Evolutionary conservation across 1,140 invertebrate genomes (phyloP).

Genomic region (Camponotus pennsylvanicus): DNA sequence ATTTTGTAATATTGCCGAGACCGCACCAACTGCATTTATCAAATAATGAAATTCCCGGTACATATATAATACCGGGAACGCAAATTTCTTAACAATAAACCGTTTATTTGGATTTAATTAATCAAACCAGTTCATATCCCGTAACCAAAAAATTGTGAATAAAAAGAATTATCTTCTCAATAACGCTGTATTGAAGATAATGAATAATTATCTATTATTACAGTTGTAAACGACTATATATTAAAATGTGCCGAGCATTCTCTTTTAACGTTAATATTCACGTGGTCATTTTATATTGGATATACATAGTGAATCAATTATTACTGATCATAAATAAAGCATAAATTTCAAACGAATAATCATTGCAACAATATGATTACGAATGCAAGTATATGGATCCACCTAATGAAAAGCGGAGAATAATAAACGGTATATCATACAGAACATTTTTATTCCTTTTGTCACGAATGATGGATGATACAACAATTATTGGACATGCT

Average conservation of each 20-base stretch:
- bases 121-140: neutral
- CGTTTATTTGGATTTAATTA: neutral
- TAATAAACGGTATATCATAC: neutral
- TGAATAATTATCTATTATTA: neutral
- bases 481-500: constrained; percentile 16
- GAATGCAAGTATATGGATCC: neutral
- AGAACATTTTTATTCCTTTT: constrained; percentile 6
- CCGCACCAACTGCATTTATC: neutral
- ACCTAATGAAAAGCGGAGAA: constrained; percentile 1
- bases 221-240: neutral
- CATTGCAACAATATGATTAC: neutral
- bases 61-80: neutral
- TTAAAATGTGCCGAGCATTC: neutral
- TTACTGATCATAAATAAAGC: constrained; percentile 1
- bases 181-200: neutral
- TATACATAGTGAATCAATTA: constrained; percentile 23
- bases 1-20: constrained; percentile 41
- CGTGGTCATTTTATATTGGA: neutral
- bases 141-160: neutral
- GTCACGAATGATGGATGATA: neutral
- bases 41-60: constrained; percentile 35
- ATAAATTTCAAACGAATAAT: constrained; percentile 27
- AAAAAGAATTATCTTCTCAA: constrained; percentile 1
- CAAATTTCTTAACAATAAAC: constrained; percentile 21
- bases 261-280: constrained; percentile 13